Evolutionary conservation across 2,888 invertebrate species (phyloP), one percentile per base, ranked within the genome.

Genomic region (Ormyrus thymus): DNA sequence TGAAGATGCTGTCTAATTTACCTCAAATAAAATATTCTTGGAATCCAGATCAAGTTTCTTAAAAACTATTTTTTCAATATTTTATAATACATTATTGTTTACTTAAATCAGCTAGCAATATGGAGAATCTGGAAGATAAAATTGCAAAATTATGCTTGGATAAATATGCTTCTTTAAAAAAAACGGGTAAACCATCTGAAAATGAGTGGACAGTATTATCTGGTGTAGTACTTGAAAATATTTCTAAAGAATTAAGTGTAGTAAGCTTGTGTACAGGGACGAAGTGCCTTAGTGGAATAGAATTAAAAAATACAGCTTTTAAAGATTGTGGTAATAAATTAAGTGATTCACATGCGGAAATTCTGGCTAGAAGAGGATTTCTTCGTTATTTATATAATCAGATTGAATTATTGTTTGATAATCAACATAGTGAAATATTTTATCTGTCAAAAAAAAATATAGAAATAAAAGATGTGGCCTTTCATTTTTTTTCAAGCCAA

Each of bases 321-420:
- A 94, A 93, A 72, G 85, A 91, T 2, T 88, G 88, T 48, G 97
- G 97, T 1, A 93, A 93, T 84, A 91, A 95, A 80, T 86, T 98
- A 11, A 96, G 96, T 87, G 98, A 98, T 89, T 96, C 96, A 56
- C 98, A 98, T 91, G 97, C 98, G 0, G 98, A 98, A 92, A 92
- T 97, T 45, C 91, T 98, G 70, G 95, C 97, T 7, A 92, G 98
- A 83, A 92, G 98, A 84, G 95, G 94, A 0, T 96, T 98, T 86
- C 84, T 97, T 43, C 91, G 95, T 79, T 98, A 95, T 88, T 87
- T 97, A 3, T 94, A 95, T 84, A 89, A 93, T 73, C 93, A 96
- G 86, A 90, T 95, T 29, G 86, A 90, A 8, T 87, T 89, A 78
- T 84, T 89, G 62, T 79, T 91, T 65, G 85, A 88, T 8, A 87